Evolutionary conservation across 2,888 invertebrate genomes (phyloP).

Genomic region (Vannuccia rotundouncinata): DNA sequence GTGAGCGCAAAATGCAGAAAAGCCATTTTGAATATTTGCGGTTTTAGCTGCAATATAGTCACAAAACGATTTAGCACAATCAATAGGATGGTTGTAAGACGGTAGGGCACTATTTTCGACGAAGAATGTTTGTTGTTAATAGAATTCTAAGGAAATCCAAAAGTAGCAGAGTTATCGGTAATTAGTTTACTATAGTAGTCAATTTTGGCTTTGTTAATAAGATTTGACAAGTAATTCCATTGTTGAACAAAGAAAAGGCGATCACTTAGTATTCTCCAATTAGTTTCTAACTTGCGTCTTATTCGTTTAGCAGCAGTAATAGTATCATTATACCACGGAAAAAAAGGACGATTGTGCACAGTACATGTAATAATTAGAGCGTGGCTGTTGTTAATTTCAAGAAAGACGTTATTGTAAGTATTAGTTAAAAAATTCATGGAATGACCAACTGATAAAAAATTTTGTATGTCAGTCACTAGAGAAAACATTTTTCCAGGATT

Average conservation of each 20-base stretch:
- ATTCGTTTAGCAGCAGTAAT: too few relatives aligned
- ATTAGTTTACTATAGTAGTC: conserved; percentile 23
- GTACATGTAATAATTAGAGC: too few relatives aligned
- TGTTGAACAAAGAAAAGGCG: conserved; percentile 12
- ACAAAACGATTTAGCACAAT: neutral
- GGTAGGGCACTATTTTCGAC: conserved; percentile 5
- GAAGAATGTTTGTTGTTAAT: too few relatives aligned
- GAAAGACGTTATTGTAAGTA: too few relatives aligned
- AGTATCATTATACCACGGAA: too few relatives aligned
- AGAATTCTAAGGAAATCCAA: conserved; percentile 12
- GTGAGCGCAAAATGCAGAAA: neutral
- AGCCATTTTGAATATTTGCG: conserved; percentile 2
- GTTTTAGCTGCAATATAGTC: neutral
- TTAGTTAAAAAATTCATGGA: too few relatives aligned
- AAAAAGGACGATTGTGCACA: too few relatives aligned
- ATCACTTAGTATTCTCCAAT: neutral
- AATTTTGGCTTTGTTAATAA: conserved; percentile 10
- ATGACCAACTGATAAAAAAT: too few relatives aligned
- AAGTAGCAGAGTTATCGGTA: conserved; percentile 10
- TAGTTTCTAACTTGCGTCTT: neutral
- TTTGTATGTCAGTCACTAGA: too few relatives aligned
- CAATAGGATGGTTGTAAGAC: conserved; percentile 21
- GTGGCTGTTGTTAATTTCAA: too few relatives aligned
- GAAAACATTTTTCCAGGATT: too few relatives aligned
- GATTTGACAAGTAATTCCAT: neutral